Percentiles rank a stretch among this genome's conserved stretches.
phyloP scores from a whole-genome alignment of 92 coral and sea anemone species.

The Paramuricea clavata region DNA sequence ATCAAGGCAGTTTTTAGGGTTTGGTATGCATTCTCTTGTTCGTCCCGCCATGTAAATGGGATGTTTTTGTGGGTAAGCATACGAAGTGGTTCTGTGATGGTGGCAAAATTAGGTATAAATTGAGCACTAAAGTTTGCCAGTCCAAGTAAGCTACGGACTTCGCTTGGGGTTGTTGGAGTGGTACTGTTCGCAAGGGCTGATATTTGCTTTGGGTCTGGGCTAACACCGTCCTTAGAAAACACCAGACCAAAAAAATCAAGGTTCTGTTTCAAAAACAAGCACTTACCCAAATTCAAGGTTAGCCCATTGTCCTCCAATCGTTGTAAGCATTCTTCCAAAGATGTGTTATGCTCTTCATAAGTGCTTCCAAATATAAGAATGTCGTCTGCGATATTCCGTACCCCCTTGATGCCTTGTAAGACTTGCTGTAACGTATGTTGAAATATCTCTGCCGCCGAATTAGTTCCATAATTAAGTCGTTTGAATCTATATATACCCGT shows the following conservation, averaged over 20 bases:
- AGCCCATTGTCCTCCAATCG: not conserved
- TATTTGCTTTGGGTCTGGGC: not conserved
- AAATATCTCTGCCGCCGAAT: slow-evolving; percentile 16
- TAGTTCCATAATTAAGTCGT: slow-evolving; percentile 11
- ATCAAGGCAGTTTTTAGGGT: slow-evolving; percentile 24
- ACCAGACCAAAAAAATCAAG: not conserved
- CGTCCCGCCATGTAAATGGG: not conserved
- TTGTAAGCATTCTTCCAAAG: slow-evolving; percentile 15
- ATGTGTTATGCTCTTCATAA: slow-evolving; percentile 8
- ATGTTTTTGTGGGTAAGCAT: slow-evolving; percentile 31
- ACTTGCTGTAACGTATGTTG: slow-evolving; percentile 11
- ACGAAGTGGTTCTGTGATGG: slow-evolving; percentile 62
- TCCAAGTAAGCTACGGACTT: not conserved
- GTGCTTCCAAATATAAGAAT: not conserved
- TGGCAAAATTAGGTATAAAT: slow-evolving; percentile 62
- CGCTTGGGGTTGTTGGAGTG: not conserved
- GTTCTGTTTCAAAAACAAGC: not conserved
- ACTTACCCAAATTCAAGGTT: not conserved
- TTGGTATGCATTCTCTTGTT: not conserved
- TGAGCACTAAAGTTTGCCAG: slow-evolving; percentile 20
- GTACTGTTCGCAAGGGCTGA: not conserved
- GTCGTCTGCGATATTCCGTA: slow-evolving; percentile 29
- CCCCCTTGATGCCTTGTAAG: slow-evolving; percentile 12
- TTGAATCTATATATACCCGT: slow-evolving; percentile 1
- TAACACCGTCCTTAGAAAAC: not conserved